phyloP scores from a whole-genome alignment of 2,797 vertebrate species.

The Centroberyx gerrardi region DNA sequence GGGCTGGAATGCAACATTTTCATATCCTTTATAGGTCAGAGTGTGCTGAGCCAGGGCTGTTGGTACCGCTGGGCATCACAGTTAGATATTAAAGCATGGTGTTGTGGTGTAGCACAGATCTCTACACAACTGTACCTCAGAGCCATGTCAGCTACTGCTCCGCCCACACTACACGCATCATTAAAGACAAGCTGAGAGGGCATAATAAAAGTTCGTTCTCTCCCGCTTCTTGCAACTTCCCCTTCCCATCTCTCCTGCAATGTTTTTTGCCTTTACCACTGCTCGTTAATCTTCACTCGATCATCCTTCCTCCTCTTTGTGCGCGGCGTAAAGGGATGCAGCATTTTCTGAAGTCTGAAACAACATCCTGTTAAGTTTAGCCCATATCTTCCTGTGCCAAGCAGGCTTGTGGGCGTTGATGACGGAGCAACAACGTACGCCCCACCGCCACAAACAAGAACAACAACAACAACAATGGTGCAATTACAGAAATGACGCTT shows the following conservation, averaged over 20 bases:
- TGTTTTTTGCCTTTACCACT: constrained; percentile 66
- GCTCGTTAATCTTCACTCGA: constrained; percentile 72
- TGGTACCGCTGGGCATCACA: constrained; percentile 73
- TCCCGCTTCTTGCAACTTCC: constrained; percentile 62
- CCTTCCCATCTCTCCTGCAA: constrained; percentile 30
- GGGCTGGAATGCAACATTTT: constrained; percentile 77
- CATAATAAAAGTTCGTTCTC: constrained; percentile 72
- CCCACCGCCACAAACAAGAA: constrained; percentile 62
- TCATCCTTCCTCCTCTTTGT: constrained; percentile 58
- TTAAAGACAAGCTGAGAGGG: constrained; percentile 73
- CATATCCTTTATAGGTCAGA: constrained; percentile 81
- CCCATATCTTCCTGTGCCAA: constrained; percentile 51
- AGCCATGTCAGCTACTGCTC: constrained; percentile 74
- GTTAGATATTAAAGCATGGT: constrained; percentile 74
- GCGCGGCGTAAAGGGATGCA: constrained; percentile 12
- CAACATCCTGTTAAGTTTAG: constrained; percentile 70
- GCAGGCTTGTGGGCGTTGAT: constrained; percentile 48
- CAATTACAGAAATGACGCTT: constrained; percentile 87
- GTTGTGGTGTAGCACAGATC: constrained; percentile 29
- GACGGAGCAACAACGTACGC: constrained; percentile 59
- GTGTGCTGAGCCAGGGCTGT: constrained; percentile 69
- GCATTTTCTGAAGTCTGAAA: constrained; percentile 59
- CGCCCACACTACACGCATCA: constrained; percentile 67
- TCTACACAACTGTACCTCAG: constrained; percentile 68
- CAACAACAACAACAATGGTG: constrained; percentile 72